These are phyloP conservation scores for Rousettus madagascariensis DNA, from an alignment of 2,797 vertebrate genomes.

Conservation along the genomic window DNA sequence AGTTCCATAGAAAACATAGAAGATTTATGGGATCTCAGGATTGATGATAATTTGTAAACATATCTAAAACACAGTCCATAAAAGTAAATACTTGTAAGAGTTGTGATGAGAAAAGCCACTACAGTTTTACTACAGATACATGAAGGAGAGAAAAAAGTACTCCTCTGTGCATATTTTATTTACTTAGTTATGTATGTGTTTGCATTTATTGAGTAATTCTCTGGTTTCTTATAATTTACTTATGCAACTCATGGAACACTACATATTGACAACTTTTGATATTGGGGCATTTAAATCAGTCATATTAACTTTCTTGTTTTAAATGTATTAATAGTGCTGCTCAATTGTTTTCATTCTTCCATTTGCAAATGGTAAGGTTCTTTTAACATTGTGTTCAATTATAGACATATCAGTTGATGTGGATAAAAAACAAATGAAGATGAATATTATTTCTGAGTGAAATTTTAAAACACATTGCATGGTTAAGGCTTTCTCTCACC, in stretches of 20 bases:
- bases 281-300: not conserved
- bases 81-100: not conserved
- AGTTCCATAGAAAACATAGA: not conserved
- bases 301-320: not conserved
- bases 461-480: not conserved
- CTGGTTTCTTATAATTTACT: not conserved
- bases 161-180: not conserved
- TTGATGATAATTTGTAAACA: not conserved
- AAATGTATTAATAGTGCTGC: not conserved
- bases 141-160: not conserved
- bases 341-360: not conserved
- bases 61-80: not conserved
- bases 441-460: not conserved
- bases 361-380: not conserved
- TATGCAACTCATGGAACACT: no score
- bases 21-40: not conserved
- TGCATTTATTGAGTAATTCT: not conserved
- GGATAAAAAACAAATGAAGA: not conserved
- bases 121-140: not conserved
- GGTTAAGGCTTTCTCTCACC: not conserved
- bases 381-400: not conserved
- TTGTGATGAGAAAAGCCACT: not conserved
- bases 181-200: not conserved
- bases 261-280: not conserved
- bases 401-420: not conserved